Evolutionary conservation across 2,113 vertebrate genomes (phyloP).

Genomic region (Sardina pilchardus): DNA sequence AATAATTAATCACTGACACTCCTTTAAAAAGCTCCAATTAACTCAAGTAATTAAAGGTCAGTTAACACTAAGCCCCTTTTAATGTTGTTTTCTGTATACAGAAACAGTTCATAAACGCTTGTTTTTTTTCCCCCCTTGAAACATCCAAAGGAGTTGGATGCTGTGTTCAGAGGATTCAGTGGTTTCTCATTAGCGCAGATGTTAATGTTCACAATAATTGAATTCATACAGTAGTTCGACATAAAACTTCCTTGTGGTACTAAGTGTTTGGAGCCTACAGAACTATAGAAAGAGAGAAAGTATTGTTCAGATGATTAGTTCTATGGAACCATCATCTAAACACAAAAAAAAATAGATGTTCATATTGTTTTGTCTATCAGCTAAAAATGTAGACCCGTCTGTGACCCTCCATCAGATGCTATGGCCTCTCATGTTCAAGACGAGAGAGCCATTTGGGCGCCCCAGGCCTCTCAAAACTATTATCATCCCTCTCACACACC

Average conservation of each 20-base stretch:
- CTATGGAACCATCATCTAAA: neutral
- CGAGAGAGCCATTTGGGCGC: neutral
- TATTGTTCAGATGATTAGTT: neutral
- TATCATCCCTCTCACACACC: constrained; percentile 20
- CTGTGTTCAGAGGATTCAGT: neutral
- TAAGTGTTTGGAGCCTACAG: neutral
- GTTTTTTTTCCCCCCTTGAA: neutral
- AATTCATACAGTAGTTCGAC: neutral
- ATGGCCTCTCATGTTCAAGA: neutral
- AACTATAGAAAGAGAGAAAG: neutral
- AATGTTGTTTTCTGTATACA: constrained; percentile 6
- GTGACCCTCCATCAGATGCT: neutral
- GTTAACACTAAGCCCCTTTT: constrained; percentile 17
- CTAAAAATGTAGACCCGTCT: neutral
- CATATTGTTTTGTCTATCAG: neutral
- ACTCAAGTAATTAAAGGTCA: constrained; percentile 21
- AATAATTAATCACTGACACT: constrained; percentile 31
- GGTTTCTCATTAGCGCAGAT: neutral
- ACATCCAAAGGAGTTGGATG: neutral
- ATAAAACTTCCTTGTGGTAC: neutral
- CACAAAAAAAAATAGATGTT: neutral
- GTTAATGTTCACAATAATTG: neutral
- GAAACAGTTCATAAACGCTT: neutral
- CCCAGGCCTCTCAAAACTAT: neutral
- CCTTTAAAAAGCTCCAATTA: constrained; percentile 19